Base-by-base conservation (phyloP, 2,113 vertebrate genomes). In the Rynchops niger region DNA sequence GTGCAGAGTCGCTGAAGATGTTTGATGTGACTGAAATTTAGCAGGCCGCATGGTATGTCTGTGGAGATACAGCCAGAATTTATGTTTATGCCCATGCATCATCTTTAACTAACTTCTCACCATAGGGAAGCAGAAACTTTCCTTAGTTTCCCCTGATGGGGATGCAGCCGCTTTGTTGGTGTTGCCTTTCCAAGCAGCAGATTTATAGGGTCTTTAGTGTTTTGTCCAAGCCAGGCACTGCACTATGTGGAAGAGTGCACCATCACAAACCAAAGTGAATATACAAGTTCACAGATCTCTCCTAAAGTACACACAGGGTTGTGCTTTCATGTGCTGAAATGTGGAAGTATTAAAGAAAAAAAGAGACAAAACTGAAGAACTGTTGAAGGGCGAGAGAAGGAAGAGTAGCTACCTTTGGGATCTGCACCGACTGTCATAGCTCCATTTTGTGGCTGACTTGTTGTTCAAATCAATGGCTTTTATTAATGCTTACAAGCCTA, bases 401-500 rank as follows among this genome's bases (percentile, higher is more conserved):
- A 66, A 85, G 58, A 61, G n/a, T 77, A 91, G 56, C 88, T 79
- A 65, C 50, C 25, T 76, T 12, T 70, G 69, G 72, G 47, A 58
- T 97, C 79, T 79, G 74, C 53, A 58, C 8, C 9, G 49, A 52
- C 61, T 58, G n/a, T 76, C 53, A 7, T 49, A 58, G 38, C 81
- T 90, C 58, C 62, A 67, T 95, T 92, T 86, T 2, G 3, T 63
- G 59, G 72, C 82, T 95, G 82, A 67, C 53, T 94, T 84, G 74
- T 95, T 96, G 82, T 78, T 93, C 84, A 87, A 92, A 63, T 65
- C 55, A 62, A 43, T 84, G 80, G 82, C 61, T 88, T 98, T 97
- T 96, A 96, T 96, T 96, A 96, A 96, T 92, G 86, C 78, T 81
- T 56, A 55, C 66, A 96, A 95, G 85, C 95, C 96, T 95, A 77